A percentile compares a stretch with the other conserved stretches of the same genome.
Conservation (phyloP, 2,888 invertebrate genomes). For the Pterostichus madidus region DNA sequence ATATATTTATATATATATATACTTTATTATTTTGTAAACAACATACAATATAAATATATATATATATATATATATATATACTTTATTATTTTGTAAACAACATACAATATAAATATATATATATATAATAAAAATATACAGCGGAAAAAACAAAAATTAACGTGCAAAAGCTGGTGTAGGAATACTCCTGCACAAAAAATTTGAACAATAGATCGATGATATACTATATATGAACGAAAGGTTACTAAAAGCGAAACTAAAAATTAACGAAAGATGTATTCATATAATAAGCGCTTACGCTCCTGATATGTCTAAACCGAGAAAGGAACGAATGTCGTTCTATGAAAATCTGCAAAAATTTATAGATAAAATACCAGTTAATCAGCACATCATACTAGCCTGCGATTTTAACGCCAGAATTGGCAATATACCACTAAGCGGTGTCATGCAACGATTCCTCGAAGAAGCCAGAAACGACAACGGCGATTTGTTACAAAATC, state of each 20-base stretch:
- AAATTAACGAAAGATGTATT: slow-evolving; percentile 27
- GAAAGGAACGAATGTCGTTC: slow-evolving; percentile 51
- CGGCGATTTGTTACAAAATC: slow-evolving; percentile 64
- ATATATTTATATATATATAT: too few species aligned
- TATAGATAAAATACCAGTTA: slow-evolving; percentile 34
- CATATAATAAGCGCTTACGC: slow-evolving; percentile 58
- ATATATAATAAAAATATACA: too few species aligned
- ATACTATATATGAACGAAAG: slow-evolving; percentile 43
- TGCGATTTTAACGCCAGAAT: slow-evolving; percentile 64
- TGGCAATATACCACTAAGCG: slow-evolving; percentile 57
- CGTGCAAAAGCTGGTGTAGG: slow-evolving; percentile 58
- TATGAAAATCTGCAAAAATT: slow-evolving; percentile 58
- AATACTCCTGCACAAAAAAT: slow-evolving; percentile 45
- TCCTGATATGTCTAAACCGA: slow-evolving; percentile 41
- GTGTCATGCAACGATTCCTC: slow-evolving; percentile 66
- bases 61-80: too few species aligned
- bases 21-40: too few species aligned
- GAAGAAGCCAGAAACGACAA: slow-evolving; percentile 63
- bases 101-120: too few species aligned
- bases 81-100: too few species aligned
- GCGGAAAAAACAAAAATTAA: slow-evolving; percentile 57
- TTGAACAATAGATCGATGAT: slow-evolving; percentile 43
- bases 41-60: too few species aligned
- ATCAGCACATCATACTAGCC: slow-evolving; percentile 47
- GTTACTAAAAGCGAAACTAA: slow-evolving; percentile 43